Base-by-base conservation (phyloP, 2,113 vertebrate species). In the Barnardius zonarius region DNA sequence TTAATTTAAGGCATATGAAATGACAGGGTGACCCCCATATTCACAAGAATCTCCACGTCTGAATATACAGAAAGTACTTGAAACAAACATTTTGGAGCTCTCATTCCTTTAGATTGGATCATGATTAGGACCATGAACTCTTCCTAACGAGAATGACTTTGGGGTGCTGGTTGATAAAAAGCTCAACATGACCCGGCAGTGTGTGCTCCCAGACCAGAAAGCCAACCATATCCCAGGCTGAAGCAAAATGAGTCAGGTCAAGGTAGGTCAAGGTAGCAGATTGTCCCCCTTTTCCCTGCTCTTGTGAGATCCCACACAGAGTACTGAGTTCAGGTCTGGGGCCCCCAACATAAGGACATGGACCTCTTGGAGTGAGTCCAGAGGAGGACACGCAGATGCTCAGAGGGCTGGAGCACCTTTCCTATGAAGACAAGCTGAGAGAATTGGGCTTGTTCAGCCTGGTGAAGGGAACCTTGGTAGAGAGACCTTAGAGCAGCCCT, bases 311-410 rank as follows among this genome's bases (percentile, higher is more conserved):
- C 37, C 10, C 20, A 54, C 17, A 37, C 41, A 22, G 0, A 39
- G 39, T 8, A 18, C 20, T 72, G 19, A 3, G 1, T n/a, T 15
- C 68, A 66, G 25, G 13, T 35, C 30, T 84, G 57, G 17, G 25
- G 10, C 1, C 24, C 24, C 5, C 17, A 81, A 0, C 6, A 13
- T 0, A 54, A 48, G 11, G 13, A 43, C 30, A 70, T 17, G 27
- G 37, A 76, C 4, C 8, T 70, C 24, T 6, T 61, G n/a, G 14
- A 76, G 17, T 4, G 22, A 27, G 39, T 33, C 39, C 57, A 76
- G 63, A 76, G 18, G n/a, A 75, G 25, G 19, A 3, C 13, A 43
- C 4, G 3, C 69, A 59, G 27, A 52, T 23, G 11, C 25, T 70
- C 16, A 39, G 51, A n/a, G 9, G 17, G 13, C 14, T 33, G 33